Conservation (phyloP, 2,888 invertebrate genomes). For the Spicauda simplicius region DNA sequence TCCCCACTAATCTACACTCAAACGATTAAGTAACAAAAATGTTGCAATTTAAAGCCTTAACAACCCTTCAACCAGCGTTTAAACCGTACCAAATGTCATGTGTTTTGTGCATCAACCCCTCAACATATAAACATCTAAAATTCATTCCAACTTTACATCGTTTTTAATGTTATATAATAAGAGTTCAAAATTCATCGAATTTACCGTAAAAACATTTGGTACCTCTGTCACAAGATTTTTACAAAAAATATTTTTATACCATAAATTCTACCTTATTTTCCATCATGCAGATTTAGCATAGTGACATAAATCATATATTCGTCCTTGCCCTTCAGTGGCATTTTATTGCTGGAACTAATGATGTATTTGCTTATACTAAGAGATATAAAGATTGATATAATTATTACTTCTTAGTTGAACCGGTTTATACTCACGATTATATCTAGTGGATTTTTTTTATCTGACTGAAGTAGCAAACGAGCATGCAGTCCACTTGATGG, state of each 20-base stretch:
- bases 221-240: neutral
- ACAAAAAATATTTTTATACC: no score
- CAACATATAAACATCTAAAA: neutral
- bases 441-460: no score
- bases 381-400: neutral
- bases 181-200: neutral
- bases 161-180: neutral
- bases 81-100: slow-evolving; percentile 72
- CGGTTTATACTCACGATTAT: no score
- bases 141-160: neutral
- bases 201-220: neutral
- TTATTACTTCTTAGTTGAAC: neutral
- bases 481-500: no score
- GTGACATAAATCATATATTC: slow-evolving; percentile 56
- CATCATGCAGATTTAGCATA: slow-evolving; percentile 53
- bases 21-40: slow-evolving; percentile 7
- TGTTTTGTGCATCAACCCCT: neutral
- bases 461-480: no score
- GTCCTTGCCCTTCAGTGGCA: slow-evolving; percentile 39
- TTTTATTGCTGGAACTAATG: neutral
- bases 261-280: neutral
- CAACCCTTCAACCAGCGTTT: slow-evolving; percentile 62
- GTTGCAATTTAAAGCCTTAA: slow-evolving; percentile 51
- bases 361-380: neutral
- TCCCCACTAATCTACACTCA: neutral